phyloP scores from a whole-genome alignment of 2,888 invertebrate genomes.

The Calliphora vomitoria region DNA sequence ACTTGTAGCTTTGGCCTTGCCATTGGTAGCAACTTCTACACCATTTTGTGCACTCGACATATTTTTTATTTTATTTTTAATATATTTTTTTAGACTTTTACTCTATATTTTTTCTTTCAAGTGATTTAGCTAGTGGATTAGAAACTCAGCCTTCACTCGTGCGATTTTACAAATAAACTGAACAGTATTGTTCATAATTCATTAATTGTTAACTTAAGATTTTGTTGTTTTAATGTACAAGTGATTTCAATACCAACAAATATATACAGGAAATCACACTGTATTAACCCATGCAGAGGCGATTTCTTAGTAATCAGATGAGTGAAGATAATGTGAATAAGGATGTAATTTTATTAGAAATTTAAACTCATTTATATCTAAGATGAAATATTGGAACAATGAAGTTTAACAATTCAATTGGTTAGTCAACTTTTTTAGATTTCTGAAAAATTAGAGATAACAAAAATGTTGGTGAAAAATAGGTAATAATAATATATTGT shows the following conservation, averaged over 20 bases:
- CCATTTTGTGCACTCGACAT: slow-evolving; percentile 59
- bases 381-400: no score
- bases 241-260: slow-evolving; percentile 26
- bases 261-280: slow-evolving; percentile 31
- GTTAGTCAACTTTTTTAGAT: no score
- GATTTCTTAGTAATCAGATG: neutral
- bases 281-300: slow-evolving; percentile 32
- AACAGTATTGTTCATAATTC: slow-evolving; percentile 69
- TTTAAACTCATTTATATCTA: no score
- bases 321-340: neutral
- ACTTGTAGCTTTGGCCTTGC: neutral
- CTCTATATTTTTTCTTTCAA: slow-evolving; percentile 14
- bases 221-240: slow-evolving; percentile 32
- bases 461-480: no score
- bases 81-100: neutral
- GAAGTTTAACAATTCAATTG: no score
- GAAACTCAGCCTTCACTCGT: slow-evolving; percentile 29
- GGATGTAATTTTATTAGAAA: neutral
- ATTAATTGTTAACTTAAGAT: slow-evolving; percentile 74
- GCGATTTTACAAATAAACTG: slow-evolving; percentile 60
- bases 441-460: no score
- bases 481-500: no score
- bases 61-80: slow-evolving; percentile 49
- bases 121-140: neutral
- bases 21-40: slow-evolving; percentile 31